A percentile compares a stretch with the other conserved stretches of the same genome.
phyloP scores from a whole-genome alignment of 92 coral and sea anemone genomes.

The Zoanthus gigantus region DNA sequence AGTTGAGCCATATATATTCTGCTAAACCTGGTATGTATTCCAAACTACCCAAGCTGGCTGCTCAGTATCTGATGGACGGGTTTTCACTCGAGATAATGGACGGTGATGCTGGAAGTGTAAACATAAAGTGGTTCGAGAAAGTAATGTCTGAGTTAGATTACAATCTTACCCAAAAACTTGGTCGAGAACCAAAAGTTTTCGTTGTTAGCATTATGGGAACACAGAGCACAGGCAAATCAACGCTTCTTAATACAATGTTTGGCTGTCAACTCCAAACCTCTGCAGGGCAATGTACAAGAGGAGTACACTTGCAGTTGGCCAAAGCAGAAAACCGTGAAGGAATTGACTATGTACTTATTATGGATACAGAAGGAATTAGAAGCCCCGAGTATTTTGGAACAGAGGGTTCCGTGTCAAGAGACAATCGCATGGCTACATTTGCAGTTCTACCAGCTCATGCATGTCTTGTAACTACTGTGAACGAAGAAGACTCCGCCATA shows the following conservation, averaged over 20 bases:
- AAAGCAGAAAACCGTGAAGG: conserved; percentile 32
- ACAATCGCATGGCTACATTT: conserved; percentile 60
- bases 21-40: conserved; percentile 19
- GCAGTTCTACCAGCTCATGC: conserved; percentile 31
- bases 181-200: conserved; percentile 45
- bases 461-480: conserved; percentile 12
- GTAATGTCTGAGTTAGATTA: conserved; percentile 20
- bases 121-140: conserved; percentile 47
- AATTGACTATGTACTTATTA: conserved; percentile 51
- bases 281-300: conserved; percentile 61
- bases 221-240: conserved; percentile 65
- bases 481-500: conserved; percentile 24
- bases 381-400: conserved; percentile 42
- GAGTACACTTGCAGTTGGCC: conserved; percentile 41
- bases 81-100: conserved; percentile 58
- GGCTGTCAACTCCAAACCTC: conserved; percentile 51
- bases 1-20: conserved; percentile 20
- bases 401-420: conserved; percentile 35
- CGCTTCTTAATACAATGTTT: conserved; percentile 63
- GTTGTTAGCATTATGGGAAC: conserved; percentile 56
- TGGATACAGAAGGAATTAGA: conserved; percentile 59
- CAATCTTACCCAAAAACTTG: conserved; percentile 21
- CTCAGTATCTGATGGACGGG: conserved; percentile 46
- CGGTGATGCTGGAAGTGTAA: conserved; percentile 56
- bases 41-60: conserved; percentile 21